A percentile compares a stretch with the other conserved stretches of the same genome.
phyloP scores from a whole-genome alignment of 2,888 invertebrate genomes.

The Mechanitis messenoides region DNA sequence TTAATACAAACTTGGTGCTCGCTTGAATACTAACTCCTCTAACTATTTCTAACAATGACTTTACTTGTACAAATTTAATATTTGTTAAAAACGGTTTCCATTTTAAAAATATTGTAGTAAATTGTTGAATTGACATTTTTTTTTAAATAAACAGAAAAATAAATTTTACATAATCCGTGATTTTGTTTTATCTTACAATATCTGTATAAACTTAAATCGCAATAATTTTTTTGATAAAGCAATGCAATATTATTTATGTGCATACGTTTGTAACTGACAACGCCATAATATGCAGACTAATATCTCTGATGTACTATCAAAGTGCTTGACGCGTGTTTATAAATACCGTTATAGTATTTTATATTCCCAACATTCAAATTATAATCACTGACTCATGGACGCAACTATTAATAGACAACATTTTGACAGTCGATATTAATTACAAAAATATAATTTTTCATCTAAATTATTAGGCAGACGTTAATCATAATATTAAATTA shows the following conservation, averaged over 20 bases:
- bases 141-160: too few species aligned
- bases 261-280: too few species aligned
- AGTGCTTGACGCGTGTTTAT: slow-evolving; percentile 25
- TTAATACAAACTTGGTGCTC: slow-evolving; percentile 43
- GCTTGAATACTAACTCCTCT: slow-evolving; percentile 50
- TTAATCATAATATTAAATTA: too few species aligned
- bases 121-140: too few species aligned
- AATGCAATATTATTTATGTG: too few species aligned
- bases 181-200: too few species aligned
- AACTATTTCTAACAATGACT: slow-evolving; percentile 2
- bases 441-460: too few species aligned
- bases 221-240: too few species aligned
- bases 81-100: neutral
- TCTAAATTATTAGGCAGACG: too few species aligned
- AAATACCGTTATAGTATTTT: slow-evolving; percentile 17
- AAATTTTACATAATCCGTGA: too few species aligned
- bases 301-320: slow-evolving; percentile 21
- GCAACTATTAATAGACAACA: neutral
- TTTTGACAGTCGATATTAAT: neutral
- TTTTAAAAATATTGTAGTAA: too few species aligned
- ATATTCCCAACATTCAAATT: slow-evolving; percentile 2
- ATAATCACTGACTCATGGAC: neutral
- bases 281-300: slow-evolving; percentile 12
- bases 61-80: neutral
- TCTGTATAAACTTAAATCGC: too few species aligned